Evolutionary conservation across 2,797 vertebrate genomes (phyloP).

Genomic region (Gambusia yucatana): DNA sequence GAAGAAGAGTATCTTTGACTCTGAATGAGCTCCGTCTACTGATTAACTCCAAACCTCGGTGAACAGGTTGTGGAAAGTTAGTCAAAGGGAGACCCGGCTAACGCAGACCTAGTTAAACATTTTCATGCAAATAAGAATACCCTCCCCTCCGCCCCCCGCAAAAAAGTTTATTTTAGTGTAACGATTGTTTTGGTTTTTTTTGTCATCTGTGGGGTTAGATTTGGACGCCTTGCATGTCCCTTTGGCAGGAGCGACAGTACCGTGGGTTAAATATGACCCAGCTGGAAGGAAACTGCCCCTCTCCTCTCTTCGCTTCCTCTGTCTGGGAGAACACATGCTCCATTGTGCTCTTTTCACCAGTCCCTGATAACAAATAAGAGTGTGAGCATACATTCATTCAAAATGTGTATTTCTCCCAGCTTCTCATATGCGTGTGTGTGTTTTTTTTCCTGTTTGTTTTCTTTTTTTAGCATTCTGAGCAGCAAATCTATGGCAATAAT

Average conservation of each 20-base stretch:
- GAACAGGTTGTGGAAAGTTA: slow-evolving; percentile 19
- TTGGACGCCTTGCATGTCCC: slow-evolving; percentile 43
- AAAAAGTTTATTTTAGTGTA: background rate
- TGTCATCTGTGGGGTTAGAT: slow-evolving; percentile 7
- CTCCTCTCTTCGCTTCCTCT: slow-evolving; percentile 58
- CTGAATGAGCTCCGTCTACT: slow-evolving; percentile 53
- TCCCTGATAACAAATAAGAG: slow-evolving; percentile 42
- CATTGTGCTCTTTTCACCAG: slow-evolving; percentile 60
- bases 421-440: slow-evolving; percentile 1
- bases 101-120: background rate
- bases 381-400: slow-evolving; percentile 40
- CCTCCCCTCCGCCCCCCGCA: background rate
- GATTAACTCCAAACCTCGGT: slow-evolving; percentile 39
- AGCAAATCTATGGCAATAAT: slow-evolving; percentile 32
- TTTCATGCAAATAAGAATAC: background rate
- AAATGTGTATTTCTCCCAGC: slow-evolving; percentile 34
- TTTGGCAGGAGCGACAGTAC: slow-evolving; percentile 47
- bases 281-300: slow-evolving; percentile 66
- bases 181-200: background rate
- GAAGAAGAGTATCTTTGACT: slow-evolving; percentile 45
- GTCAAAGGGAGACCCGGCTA: slow-evolving; percentile 9
- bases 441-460: background rate
- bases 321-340: slow-evolving; percentile 68
- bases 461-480: background rate
- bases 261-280: slow-evolving; percentile 76